phyloP scores from a whole-genome alignment of 2,797 vertebrate genomes.

The Channallabes apus region DNA sequence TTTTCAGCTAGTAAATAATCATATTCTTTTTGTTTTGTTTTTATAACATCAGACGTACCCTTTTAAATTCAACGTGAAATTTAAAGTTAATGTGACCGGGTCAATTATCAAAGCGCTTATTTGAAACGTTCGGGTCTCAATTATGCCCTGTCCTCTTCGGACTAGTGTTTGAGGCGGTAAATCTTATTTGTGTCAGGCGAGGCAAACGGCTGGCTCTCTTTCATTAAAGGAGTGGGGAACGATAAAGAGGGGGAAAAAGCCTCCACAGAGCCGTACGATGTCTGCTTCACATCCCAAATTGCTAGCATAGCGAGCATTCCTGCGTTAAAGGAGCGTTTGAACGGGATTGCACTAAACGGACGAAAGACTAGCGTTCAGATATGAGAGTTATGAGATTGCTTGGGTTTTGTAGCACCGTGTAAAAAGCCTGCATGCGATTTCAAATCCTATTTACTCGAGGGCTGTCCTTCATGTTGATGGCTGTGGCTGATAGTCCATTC shows the following conservation, averaged over 20 bases:
- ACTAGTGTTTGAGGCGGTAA: neutral
- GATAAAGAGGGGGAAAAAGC: constrained; percentile 47
- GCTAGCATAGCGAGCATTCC: constrained; percentile 55
- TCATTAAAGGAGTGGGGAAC: constrained; percentile 19
- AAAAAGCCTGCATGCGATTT: constrained; percentile 45
- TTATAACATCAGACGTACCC: neutral
- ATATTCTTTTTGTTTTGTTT: neutral
- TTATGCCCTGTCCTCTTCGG: neutral
- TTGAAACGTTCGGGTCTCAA: neutral
- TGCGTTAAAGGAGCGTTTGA: constrained; percentile 23
- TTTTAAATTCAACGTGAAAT: neutral
- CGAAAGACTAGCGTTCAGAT: constrained; percentile 19
- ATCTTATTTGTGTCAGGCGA: neutral
- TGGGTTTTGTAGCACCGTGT: constrained; percentile 39
- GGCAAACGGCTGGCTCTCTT: constrained; percentile 7
- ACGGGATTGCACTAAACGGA: constrained; percentile 2
- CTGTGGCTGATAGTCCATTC: constrained; percentile 50
- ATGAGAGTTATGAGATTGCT: constrained; percentile 49
- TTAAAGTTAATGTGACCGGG: neutral
- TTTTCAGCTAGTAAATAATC: neutral
- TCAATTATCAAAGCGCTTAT: neutral
- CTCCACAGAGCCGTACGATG: too few species aligned
- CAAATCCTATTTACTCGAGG: constrained; percentile 53
- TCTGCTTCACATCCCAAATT: constrained; percentile 45
- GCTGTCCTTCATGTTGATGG: constrained; percentile 56